Conservation (phyloP, 2,113 vertebrate species). For the Trichechus manatus region DNA sequence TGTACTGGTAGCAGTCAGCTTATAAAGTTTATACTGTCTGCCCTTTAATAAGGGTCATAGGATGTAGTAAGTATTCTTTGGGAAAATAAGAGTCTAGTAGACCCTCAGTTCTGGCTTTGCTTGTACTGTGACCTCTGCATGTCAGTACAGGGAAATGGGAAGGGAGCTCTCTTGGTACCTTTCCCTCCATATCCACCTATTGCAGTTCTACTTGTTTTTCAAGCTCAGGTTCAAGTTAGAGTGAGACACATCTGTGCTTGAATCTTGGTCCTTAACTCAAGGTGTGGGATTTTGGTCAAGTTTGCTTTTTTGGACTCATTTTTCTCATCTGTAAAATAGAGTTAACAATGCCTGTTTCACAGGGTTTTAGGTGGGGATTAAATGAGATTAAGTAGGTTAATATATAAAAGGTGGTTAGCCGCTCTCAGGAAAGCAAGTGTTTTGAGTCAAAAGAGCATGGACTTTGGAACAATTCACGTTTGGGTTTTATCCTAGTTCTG, state of each 20-base stretch:
- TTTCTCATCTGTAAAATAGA: not conserved
- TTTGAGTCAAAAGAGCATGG: not conserved
- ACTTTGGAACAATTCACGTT: not conserved
- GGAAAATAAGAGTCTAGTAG: constrained; percentile 55
- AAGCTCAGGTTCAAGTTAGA: not conserved
- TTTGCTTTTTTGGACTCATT: not conserved
- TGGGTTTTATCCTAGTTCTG: not conserved
- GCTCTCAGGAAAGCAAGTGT: not conserved
- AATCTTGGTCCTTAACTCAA: not conserved
- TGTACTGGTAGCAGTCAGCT: constrained; percentile 57
- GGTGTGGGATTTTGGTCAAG: not conserved
- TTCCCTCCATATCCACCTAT: not conserved
- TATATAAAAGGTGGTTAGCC: not conserved
- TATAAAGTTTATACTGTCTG: constrained; percentile 73
- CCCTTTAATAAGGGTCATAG: constrained; percentile 66
- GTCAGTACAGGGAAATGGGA: not conserved
- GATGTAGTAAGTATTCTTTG: constrained; percentile 70
- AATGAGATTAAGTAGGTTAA: not conserved
- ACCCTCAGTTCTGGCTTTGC: not conserved
- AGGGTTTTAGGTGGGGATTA: not conserved
- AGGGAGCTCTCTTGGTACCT: not conserved
- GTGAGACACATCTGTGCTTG: not conserved
- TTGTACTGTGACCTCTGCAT: not conserved
- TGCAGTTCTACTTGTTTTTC: not conserved
- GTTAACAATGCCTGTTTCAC: not conserved